Evolutionary conservation across 2,888 invertebrate genomes (phyloP), one percentile per base, ranked within the genome.

Genomic region (Sphaerophoria taeniata): DNA sequence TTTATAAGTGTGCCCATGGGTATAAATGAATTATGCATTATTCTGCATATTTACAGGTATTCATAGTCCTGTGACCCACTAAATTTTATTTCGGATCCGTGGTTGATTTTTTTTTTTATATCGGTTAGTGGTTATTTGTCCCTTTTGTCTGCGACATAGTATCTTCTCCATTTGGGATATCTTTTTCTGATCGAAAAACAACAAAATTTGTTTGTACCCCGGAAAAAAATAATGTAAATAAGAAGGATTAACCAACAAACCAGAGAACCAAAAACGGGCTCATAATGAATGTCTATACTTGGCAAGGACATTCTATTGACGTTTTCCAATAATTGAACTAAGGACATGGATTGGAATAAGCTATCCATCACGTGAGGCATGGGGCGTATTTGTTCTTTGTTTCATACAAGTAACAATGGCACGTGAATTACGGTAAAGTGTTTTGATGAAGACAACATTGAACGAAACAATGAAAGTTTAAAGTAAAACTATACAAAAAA

Each of bases 11-110:
- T 43, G 63, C 65, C 73, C 63, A 53, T 71, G 75, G 71, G 65
- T 71, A 67, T 39, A 80, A 74, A 75, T 72, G 84, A 75, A 79
- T 71, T 75, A 84, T 84, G 84, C 75, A 80, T 67, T 70, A 69
- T 79, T 45, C 47, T 76, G 80, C 80, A 72, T 71, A 84, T 84
- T 79, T 79, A 74, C 83, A 55, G 70, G 60, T 74, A 73, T 76
- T 60, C 71, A 61, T 75, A 67, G 80, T 76, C 75, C 74, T 72
- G 71, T 84, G 84, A 72, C 80, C 80, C 75, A 79, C 75, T 84
- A 72, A 76, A 67, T 53, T 7, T 11, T 33, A 77, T 71, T 67
- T 33, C 3, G 31, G 49, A 49, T 43, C 49, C 11, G 45, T 69
- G 67, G 24, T 51, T 12, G 14, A 9, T 34, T 43, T 11, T 11